Evolutionary conservation across 2,113 vertebrate species (phyloP).

Genomic region (Panthera tigris): DNA sequence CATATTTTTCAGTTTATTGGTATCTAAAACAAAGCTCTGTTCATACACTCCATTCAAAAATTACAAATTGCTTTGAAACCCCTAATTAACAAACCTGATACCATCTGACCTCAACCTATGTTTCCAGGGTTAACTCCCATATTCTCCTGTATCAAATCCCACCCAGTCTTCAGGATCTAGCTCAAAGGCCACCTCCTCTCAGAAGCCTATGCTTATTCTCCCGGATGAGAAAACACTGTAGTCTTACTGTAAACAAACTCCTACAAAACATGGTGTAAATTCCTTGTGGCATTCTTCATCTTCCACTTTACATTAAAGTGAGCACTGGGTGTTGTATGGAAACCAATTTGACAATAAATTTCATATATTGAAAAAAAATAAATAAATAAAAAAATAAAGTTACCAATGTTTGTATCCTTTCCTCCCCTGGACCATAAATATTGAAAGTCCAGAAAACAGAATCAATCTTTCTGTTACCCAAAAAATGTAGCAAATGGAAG

Average conservation of each 20-base stretch:
- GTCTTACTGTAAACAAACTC: neutral
- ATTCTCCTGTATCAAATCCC: neutral
- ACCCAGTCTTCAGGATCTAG: neutral
- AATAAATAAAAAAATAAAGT: too few relatives aligned
- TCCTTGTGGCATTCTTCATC: neutral
- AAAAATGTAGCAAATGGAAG: neutral
- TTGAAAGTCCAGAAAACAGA: neutral
- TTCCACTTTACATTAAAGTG: neutral
- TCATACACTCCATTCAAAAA: neutral
- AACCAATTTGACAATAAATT: too few relatives aligned
- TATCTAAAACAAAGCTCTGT: neutral
- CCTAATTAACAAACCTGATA: neutral
- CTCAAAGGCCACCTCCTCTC: neutral
- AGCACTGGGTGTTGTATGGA: too few relatives aligned
- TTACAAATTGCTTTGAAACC: neutral
- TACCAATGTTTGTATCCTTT: neutral
- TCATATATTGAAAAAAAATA: too few relatives aligned
- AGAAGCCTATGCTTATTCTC: neutral
- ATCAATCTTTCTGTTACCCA: neutral
- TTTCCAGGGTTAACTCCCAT: neutral
- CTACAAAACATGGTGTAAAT: neutral
- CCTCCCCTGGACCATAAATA: neutral
- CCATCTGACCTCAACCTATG: neutral
- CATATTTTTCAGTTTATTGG: neutral
- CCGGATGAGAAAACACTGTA: neutral